These are phyloP conservation scores for Myanophis thanlyinensis DNA, from an alignment of 2,113 vertebrate genomes.

Conservation along the genomic window DNA sequence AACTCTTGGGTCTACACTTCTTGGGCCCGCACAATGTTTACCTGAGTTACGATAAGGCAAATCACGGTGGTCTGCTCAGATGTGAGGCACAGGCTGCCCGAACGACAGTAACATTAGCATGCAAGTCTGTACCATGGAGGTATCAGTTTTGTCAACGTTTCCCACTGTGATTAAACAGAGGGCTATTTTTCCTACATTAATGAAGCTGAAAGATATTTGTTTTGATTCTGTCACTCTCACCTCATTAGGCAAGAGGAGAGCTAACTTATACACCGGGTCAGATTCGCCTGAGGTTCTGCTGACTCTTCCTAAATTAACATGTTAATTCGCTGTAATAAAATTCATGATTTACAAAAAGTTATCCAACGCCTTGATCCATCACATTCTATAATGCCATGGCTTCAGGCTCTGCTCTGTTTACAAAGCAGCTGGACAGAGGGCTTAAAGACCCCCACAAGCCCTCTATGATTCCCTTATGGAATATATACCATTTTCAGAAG, in stretches of 20 bases:
- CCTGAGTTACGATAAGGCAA: conserved; percentile 19
- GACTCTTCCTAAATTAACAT: conserved; percentile 61
- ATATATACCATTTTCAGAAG: conserved; percentile 28
- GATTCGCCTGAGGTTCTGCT: conserved; percentile 61
- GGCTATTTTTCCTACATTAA: conserved; percentile 54
- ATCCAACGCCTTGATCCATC: conserved; percentile 59
- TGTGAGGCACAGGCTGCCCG: conserved; percentile 11
- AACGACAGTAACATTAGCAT: conserved; percentile 41
- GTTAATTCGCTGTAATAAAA: conserved; percentile 66
- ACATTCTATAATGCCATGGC: conserved; percentile 53
- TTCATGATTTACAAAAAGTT: conserved; percentile 61
- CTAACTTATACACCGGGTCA: conserved; percentile 50
- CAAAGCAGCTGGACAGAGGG: conserved; percentile 45
- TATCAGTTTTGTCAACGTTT: conserved; percentile 44
- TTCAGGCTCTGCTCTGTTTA: conserved; percentile 59
- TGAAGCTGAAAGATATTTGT: conserved; percentile 60
- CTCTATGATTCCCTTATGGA: conserved; percentile 32
- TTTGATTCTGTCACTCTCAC: conserved; percentile 59
- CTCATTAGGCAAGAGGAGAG: conserved; percentile 57
- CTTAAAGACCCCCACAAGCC: conserved; percentile 13
- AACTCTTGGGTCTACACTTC: background rate
- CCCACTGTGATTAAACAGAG: conserved; percentile 44
- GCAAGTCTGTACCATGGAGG: conserved; percentile 33
- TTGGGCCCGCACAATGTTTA: conserved; percentile 22
- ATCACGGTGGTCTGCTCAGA: conserved; percentile 48